phyloP scores from a whole-genome alignment of 1,140 invertebrate genomes.

The Yoshiicerus persimilis region DNA sequence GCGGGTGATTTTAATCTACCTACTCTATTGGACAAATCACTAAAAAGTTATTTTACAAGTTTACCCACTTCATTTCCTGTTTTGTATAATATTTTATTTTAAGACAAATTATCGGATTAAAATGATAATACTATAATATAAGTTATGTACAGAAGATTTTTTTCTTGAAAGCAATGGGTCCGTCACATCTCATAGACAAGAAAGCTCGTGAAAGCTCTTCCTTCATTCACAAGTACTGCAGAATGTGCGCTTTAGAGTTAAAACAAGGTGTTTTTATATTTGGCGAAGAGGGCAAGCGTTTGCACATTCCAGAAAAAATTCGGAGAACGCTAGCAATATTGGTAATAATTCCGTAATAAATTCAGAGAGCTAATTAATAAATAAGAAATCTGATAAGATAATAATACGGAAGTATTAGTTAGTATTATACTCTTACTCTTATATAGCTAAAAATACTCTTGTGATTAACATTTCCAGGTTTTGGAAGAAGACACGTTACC shows the following conservation, averaged over 20 bases:
- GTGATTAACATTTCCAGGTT: constrained; percentile 28
- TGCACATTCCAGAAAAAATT: constrained; percentile 46
- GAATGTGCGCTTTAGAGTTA: constrained; percentile 46
- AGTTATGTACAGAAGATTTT: no score
- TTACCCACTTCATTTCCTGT: no score
- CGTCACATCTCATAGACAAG: neutral
- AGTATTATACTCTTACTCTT: no score
- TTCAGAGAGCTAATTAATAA: neutral
- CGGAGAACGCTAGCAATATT: constrained; percentile 45
- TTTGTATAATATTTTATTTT: no score
- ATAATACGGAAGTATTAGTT: no score
- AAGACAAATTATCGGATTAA: no score
- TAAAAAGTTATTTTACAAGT: no score
- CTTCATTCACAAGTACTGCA: constrained; percentile 42
- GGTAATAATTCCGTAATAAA: constrained; percentile 26
- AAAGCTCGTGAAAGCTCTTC: neutral
- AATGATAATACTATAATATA: no score
- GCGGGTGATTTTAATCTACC: no score
- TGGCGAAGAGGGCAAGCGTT: constrained; percentile 47
- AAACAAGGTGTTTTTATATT: constrained; percentile 45
- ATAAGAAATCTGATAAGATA: no score
- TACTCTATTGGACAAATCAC: no score
- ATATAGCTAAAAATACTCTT: no score
- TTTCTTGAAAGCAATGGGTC: neutral
- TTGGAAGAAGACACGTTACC: constrained; percentile 47